phyloP scores from a whole-genome alignment of 2,797 vertebrate species.

The Aratinga solstitialis region DNA sequence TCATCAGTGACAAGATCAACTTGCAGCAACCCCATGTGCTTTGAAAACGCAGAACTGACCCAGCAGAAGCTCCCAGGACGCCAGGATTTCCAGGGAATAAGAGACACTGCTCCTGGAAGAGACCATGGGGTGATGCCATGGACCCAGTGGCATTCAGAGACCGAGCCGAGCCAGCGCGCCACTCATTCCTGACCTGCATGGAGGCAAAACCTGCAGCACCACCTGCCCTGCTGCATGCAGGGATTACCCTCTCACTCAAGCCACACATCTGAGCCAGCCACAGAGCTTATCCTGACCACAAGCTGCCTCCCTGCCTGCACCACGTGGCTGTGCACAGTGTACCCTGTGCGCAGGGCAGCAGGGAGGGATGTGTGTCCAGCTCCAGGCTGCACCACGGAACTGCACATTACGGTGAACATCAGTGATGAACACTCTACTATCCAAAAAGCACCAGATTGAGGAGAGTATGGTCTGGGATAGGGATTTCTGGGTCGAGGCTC shows the following conservation, averaged over 20 bases:
- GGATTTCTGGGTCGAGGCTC: not conserved
- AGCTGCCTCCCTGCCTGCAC: not conserved
- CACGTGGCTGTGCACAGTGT: fast-evolving
- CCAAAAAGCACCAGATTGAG: not conserved
- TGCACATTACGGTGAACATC: not conserved
- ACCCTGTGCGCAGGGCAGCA: fast-evolving
- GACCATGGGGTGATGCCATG: fast-evolving
- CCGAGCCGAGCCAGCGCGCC: fast-evolving
- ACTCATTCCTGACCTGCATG: fast-evolving
- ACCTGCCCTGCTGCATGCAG: fast-evolving
- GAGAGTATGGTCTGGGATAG: fast-evolving
- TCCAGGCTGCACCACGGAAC: not conserved
- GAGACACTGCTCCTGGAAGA: not conserved
- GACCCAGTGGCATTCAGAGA: fast-evolving
- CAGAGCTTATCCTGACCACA: not conserved
- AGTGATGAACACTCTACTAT: not conserved
- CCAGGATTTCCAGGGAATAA: not conserved
- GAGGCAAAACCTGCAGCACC: not conserved
- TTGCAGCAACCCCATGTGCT: not conserved
- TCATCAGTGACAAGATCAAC: not conserved
- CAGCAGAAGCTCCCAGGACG: not conserved
- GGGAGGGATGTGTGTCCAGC: not conserved
- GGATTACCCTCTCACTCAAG: not conserved
- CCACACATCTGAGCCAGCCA: fast-evolving
- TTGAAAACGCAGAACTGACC: not conserved